These are phyloP conservation scores for Diarsia brunnea DNA, from an alignment of 2,888 invertebrate species.

Conservation along the genomic window DNA sequence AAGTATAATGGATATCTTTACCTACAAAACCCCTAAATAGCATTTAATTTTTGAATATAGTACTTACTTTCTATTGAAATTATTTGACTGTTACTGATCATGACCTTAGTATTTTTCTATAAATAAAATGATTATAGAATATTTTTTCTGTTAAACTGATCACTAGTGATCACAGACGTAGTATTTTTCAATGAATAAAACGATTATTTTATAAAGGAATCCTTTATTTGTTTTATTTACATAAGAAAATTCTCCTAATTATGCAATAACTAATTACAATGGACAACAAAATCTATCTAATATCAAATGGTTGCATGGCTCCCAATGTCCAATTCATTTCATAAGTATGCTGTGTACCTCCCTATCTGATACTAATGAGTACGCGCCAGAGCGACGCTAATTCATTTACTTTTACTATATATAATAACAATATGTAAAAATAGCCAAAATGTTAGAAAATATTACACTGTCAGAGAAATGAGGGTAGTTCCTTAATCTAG, in stretches of 20 bases:
- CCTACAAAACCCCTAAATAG: slow-evolving; percentile 57
- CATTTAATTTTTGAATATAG: not conserved
- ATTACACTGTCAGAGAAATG: slow-evolving; percentile 59
- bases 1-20: slow-evolving; percentile 69
- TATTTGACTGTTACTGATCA: slow-evolving; percentile 35
- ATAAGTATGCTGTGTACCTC: slow-evolving; percentile 61
- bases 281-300: slow-evolving; percentile 88
- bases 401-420: slow-evolving; percentile 51
- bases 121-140: slow-evolving; percentile 73
- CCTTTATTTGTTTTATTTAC: slow-evolving; percentile 89
- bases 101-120: slow-evolving; percentile 61
- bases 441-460: slow-evolving; percentile 50
- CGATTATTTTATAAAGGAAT: slow-evolving; percentile 81
- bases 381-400: slow-evolving; percentile 60
- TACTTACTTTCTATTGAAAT: not conserved
- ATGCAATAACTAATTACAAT: slow-evolving; percentile 88
- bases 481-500: slow-evolving; percentile 25
- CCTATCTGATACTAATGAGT: slow-evolving; percentile 47
- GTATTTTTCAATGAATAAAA: slow-evolving; percentile 75
- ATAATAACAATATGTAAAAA: slow-evolving; percentile 53
- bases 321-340: slow-evolving; percentile 67
- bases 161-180: slow-evolving; percentile 45
- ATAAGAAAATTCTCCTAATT: slow-evolving; percentile 90
- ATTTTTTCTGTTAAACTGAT: slow-evolving; percentile 33
- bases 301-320: slow-evolving; percentile 84